Evolutionary conservation across 2,113 vertebrate genomes (phyloP).

Genomic region (Leiothrix lutea): DNA sequence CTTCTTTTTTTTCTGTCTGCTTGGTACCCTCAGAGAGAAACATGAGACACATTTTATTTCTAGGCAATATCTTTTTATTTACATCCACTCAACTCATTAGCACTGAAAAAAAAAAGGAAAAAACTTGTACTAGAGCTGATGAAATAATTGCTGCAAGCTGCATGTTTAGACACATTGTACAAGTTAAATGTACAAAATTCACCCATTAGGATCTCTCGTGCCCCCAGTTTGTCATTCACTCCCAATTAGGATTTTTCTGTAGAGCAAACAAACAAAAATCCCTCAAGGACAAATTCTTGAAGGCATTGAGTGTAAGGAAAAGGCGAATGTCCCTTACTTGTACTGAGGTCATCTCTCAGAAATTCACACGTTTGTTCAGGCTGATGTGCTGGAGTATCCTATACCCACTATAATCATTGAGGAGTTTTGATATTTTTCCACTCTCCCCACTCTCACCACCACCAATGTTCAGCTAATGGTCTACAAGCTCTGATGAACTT

Average conservation of each 20-base stretch:
- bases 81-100: neutral
- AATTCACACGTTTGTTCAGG: fast-evolving
- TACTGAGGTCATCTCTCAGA: neutral
- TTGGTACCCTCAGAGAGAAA: neutral
- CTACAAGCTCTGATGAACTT: neutral
- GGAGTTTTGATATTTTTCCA: neutral
- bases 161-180: neutral
- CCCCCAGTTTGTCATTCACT: neutral
- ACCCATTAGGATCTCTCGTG: neutral
- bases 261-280: neutral
- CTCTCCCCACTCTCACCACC: neutral
- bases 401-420: neutral
- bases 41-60: neutral
- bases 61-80: slow-evolving; percentile 13
- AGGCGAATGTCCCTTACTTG: fast-evolving
- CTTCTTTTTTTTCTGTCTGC: neutral
- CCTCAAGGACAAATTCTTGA: neutral
- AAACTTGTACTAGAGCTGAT: neutral
- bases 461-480: neutral
- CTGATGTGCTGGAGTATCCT: neutral
- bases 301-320: neutral
- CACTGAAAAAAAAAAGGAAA: neutral
- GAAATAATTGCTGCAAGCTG: slow-evolving; percentile 33
- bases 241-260: neutral
- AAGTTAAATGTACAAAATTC: neutral